These are phyloP conservation scores for Cyrtodaria siliqua DNA, from an alignment of 2,888 invertebrate species.

Conservation along the genomic window DNA sequence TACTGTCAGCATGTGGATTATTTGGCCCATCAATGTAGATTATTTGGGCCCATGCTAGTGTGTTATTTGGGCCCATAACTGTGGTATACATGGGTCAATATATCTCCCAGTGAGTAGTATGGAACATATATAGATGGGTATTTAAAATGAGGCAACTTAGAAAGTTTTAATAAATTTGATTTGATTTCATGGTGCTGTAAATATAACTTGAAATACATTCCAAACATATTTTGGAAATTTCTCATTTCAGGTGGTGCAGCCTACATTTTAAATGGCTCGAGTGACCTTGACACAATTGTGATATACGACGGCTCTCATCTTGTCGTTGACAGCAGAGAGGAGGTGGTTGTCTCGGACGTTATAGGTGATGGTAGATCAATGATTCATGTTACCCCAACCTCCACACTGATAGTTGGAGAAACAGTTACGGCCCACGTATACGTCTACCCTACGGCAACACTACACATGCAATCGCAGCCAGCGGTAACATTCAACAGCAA, in stretches of 20 bases:
- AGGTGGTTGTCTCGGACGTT: slow-evolving; percentile 33
- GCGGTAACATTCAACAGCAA: slow-evolving; percentile 1
- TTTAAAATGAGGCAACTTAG: neutral
- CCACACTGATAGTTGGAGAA: slow-evolving; percentile 29
- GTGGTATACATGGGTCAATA: too few species aligned
- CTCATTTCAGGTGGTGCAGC: slow-evolving; percentile 70
- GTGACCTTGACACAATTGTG: slow-evolving; percentile 51
- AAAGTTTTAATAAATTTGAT: neutral
- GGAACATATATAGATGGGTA: neutral
- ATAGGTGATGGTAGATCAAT: slow-evolving; percentile 40
- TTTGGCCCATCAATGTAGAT: too few species aligned
- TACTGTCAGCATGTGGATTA: too few species aligned
- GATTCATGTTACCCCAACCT: slow-evolving; percentile 29
- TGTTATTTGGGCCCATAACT: too few species aligned
- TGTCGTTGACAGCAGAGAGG: slow-evolving; percentile 51
- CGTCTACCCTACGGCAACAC: slow-evolving; percentile 13
- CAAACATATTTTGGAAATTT: too few species aligned
- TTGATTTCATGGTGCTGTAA: neutral
- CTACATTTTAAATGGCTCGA: slow-evolving; percentile 53
- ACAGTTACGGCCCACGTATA: slow-evolving; percentile 51
- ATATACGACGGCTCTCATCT: slow-evolving; percentile 61
- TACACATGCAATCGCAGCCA: neutral
- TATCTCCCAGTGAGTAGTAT: too few species aligned
- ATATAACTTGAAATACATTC: too few species aligned
- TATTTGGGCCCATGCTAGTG: too few species aligned